These are phyloP conservation scores for Macrostomum lignano DNA, from an alignment of 1,140 invertebrate species.

Conservation along the genomic window DNA sequence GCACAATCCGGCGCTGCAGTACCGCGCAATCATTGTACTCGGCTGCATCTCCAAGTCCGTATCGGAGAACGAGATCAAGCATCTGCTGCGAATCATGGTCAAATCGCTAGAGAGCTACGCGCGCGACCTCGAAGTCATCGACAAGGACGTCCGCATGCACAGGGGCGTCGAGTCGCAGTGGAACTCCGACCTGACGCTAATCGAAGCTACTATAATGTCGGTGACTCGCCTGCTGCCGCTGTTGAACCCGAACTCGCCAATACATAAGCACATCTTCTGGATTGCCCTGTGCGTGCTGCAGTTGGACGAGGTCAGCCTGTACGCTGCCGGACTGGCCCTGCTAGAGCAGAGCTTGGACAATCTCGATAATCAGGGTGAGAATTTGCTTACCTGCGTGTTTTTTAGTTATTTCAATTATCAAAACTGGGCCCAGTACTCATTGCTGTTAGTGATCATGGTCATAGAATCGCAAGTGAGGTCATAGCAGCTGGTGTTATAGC, in stretches of 20 bases:
- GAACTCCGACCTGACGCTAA: slow-evolving; percentile 42
- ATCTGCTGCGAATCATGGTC: slow-evolving; percentile 59
- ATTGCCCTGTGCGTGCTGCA: slow-evolving; percentile 75
- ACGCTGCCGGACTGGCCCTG: slow-evolving; percentile 64
- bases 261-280: slow-evolving; percentile 80
- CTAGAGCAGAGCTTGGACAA: slow-evolving; percentile 88
- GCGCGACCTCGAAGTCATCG: slow-evolving; percentile 29
- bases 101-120: slow-evolving; percentile 78
- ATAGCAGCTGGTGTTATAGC: too few species aligned
- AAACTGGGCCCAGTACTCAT: too few species aligned
- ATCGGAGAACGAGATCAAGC: slow-evolving; percentile 67
- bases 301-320: slow-evolving; percentile 61
- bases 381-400: neutral
- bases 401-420: neutral
- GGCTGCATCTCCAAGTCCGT: slow-evolving; percentile 72
- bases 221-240: slow-evolving; percentile 69
- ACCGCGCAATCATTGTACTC: slow-evolving; percentile 64
- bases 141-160: slow-evolving; percentile 5
- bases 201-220: slow-evolving; percentile 83
- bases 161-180: too few species aligned
- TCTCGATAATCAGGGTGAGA: slow-evolving; percentile 35
- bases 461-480: too few species aligned
- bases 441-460: too few species aligned
- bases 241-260: slow-evolving; percentile 50
- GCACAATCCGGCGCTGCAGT: slow-evolving; percentile 80